A percentile compares a stretch with the other conserved stretches of the same genome.
phyloP scores from a whole-genome alignment of 2,888 invertebrate species.

The Drosophila kanekoi region DNA sequence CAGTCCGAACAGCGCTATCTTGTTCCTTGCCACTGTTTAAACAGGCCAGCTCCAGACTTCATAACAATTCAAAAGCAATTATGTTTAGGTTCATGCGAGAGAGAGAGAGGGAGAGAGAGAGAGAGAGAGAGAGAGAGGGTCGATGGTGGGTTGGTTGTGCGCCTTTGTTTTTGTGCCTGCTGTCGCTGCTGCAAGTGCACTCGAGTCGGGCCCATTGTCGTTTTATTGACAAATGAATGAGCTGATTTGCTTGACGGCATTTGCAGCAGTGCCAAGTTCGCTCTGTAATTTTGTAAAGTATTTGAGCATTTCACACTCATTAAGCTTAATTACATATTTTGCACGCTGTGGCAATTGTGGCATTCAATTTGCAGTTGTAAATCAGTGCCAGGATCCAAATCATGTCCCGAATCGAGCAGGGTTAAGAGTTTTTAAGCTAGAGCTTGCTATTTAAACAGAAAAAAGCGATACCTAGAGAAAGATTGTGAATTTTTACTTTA shows the following conservation, averaged over 20 bases:
- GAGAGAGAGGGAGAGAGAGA: too few relatives aligned
- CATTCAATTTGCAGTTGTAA: slow-evolving; percentile 22
- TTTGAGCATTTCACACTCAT: slow-evolving; percentile 72
- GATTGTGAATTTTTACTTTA: neutral
- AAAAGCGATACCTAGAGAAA: too few relatives aligned
- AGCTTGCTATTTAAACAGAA: neutral
- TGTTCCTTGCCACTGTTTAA: neutral
- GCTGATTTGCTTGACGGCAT: slow-evolving; percentile 67
- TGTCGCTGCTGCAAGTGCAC: slow-evolving; percentile 35
- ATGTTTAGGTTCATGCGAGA: slow-evolving; percentile 18
- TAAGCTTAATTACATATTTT: slow-evolving; percentile 74
- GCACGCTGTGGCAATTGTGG: slow-evolving; percentile 35
- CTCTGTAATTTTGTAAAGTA: slow-evolving; percentile 49
- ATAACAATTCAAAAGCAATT: slow-evolving; percentile 66
- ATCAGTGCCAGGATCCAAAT: neutral
- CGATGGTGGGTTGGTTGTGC: neutral
- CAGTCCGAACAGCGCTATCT: neutral
- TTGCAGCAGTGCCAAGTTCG: slow-evolving; percentile 28
- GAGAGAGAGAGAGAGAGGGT: too few relatives aligned
- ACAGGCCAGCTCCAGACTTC: slow-evolving; percentile 16
- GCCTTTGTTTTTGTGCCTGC: slow-evolving; percentile 15
- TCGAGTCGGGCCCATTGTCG: slow-evolving; percentile 59
- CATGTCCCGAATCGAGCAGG: neutral
- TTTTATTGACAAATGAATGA: slow-evolving; percentile 77
- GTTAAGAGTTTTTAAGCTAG: neutral